Evolutionary conservation across 2,113 vertebrate species (phyloP), one percentile per base, ranked within the genome.

Genomic region (Phalacrocorax pelagicus): DNA sequence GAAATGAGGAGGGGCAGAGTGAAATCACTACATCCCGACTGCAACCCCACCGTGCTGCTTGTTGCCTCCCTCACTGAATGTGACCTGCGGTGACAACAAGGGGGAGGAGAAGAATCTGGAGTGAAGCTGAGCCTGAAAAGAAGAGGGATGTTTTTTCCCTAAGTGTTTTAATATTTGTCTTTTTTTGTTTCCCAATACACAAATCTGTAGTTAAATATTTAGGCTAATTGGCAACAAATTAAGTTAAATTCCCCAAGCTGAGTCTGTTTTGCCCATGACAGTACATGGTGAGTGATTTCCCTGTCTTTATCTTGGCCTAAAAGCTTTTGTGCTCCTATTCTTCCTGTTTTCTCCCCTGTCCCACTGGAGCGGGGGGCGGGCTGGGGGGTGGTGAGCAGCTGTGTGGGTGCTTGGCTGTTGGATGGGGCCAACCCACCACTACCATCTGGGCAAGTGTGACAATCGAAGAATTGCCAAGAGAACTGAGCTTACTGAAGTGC

Each of bases 31-130:
- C 6, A 30, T 42, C 29, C 13, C 10, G 10, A 18, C 27, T 8
- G 2, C 40, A 73, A 17, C 3, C 8, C 11, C 3, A 1, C 12
- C 0, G 1, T 1, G 1, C 46, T 40, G 26, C 22, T 34, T 3
- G 0, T 4, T 22, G 9, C 47, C 58, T 83, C 32, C 47, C 63
- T 83, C 32, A 3, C 61, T 36, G 15, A 61, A 12, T 34, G 51
- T 34, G 30, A 57, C 38, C 58, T 49, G 9, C 24, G 23, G 23
- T 32, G 23, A 3, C 58, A 81, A 38, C 57, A 77, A 63, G 19
- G 30, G 22, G 7, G n/a, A 55, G 22, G n/a, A 36, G 51, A 44
- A 11, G 6, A 80, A 5, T 13, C 70, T 63, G 44, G 34, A 59
- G 20, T 21, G 23, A 84, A 67, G 32, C 5, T 83, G 46, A 71